Base-by-base conservation (phyloP, 2,797 vertebrate species). In the Melanotaenia nigrans region DNA sequence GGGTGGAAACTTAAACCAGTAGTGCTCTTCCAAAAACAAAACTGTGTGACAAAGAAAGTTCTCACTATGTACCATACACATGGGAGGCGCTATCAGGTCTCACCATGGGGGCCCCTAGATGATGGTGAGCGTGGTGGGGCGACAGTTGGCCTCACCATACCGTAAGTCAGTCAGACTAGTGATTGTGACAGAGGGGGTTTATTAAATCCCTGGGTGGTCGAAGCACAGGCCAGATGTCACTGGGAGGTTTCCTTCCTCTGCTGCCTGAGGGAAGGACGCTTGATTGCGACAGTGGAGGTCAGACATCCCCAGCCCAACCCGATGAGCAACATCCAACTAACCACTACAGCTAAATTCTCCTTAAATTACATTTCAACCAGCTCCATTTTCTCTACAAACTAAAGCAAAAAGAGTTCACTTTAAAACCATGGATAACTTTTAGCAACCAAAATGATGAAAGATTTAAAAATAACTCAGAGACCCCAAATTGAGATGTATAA, bases 101-200 rank as follows among this genome's bases (percentile, higher is more conserved):
- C 79, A 63, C 74, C 75, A 69, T 18, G 65, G 53, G 65, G 85
- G 76, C 80, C 77, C 73, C 57, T 53, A 4, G 61, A 63, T 73
- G 62, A 79, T 84, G 84, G 78, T 77, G 83, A 87, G 86, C 84
- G 71, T 68, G 53, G 59, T 65, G 71, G 59, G 79, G 62, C 57
- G 91, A 87, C 94, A 85, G 95, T 95, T 95, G 87, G 89, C 85
- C 87, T 88, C 87, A 81, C 73, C 81, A 76, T 88, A 86, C 83
- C 65, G 3, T 79, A 82, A 86, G 83, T 79, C 83, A 86, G 84
- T 80, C 87, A 90, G 84, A 88, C 79, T 84, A 84, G 75, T 85
- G 91, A 94, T 95, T 95, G 94, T 95, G 94, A 95, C 94, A 95
- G 89, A 92, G 82, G 79, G 74, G 86, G 86, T 83, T 93, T 93